Conservation (phyloP, 92 coral and sea anemone species). For the Zoanthus sansibaricus region DNA sequence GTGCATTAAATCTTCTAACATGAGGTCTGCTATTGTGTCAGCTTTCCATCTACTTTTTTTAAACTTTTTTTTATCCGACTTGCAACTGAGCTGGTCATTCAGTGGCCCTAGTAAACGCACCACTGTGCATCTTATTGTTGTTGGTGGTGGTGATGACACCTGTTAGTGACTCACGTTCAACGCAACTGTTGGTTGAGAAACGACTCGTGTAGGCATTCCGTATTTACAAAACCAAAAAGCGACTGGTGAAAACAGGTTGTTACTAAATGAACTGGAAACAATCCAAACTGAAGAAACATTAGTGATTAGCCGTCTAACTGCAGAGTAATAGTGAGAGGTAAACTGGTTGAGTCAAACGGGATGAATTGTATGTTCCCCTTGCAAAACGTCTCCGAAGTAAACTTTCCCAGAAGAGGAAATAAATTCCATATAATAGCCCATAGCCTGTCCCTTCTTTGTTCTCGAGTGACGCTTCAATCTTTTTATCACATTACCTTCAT, state of each 20-base stretch:
- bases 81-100: no score
- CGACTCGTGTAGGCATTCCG: no score
- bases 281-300: constrained; percentile 48
- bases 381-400: background rate
- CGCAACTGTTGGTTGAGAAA: no score
- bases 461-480: constrained; percentile 1
- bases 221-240: constrained; percentile 25
- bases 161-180: no score
- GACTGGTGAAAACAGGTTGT: constrained; percentile 54
- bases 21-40: no score
- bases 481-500: background rate
- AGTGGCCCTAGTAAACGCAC: no score
- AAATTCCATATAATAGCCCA: background rate
- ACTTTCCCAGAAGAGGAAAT: background rate
- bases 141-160: no score
- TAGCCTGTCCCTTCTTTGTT: background rate
- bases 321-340: background rate
- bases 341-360: constrained; percentile 4
- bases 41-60: no score
- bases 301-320: background rate
- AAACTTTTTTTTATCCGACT: no score
- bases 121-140: no score
- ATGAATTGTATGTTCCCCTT: constrained; percentile 4
- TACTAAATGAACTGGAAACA: constrained; percentile 58
- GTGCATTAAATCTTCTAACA: no score